Base-by-base conservation (phyloP, 2,113 vertebrate species). In the Rhinolophus ferrumequinum region DNA sequence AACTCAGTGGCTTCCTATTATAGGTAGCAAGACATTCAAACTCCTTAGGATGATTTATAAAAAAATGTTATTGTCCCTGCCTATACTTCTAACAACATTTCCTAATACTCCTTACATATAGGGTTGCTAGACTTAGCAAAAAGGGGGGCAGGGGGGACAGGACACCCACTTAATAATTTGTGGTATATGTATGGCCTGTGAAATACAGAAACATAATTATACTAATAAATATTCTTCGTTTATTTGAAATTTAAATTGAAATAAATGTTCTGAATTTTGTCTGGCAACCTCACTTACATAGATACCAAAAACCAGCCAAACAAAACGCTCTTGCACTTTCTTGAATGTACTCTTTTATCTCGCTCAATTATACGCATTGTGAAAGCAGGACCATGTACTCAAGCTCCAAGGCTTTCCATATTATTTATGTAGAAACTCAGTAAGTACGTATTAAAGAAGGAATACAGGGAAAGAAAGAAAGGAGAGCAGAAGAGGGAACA, bases 171-270 rank as follows among this genome's bases (percentile, higher is more conserved):
- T 73, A 70, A 87, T 66, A 28, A 69, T 38, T 16, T 50, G 5
- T 76, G 3, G 4, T 52, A 2, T 52, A 44, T 50, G 8, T 54
- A 70, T n/a, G 26, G 11, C 10, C 5, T n/a, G 33, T 60, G n/a
- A 1, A 41, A 41, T 56, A 66, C 50, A 58, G 76, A 38, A 28
- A 21, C 24, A 2, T 11, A 50, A 5, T 88, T 75, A 18, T 13
- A 64, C 18, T 79, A 44, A 67, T 41, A 41, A 93, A 28, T 64
- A 16, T 47, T n/a, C 15, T 24, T 92, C 56, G 24, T 82, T 92
- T 64, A 82, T 72, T 30, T 72, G 38, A 86, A 93, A 80, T 82
- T 93, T 64, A 35, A 52, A 72, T 70, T 62, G 24, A 60, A 60
- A 8, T 52, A 60, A 12, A 5, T 70, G 2, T 14, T 58, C 56